phyloP scores from a whole-genome alignment of 2,888 invertebrate species.

The Drosophila algonquin region DNA sequence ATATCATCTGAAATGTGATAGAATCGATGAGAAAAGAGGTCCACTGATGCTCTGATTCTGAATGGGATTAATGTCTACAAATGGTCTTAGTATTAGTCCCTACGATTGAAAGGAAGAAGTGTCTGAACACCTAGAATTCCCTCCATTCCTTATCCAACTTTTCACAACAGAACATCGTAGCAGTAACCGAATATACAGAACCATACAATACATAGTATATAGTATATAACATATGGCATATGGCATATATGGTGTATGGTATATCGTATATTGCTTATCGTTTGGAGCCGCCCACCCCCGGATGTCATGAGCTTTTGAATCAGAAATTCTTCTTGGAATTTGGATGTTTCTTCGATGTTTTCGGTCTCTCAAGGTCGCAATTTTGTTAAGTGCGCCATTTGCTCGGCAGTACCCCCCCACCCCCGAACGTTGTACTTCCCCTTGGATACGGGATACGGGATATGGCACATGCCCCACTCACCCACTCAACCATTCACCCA shows the following conservation, averaged over 20 bases:
- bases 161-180: background rate
- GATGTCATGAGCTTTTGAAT: too few species aligned
- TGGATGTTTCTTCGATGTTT: slow-evolving; percentile 5
- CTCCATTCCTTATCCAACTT: background rate
- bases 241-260: background rate
- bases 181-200: background rate
- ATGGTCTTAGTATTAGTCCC: too few species aligned
- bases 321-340: slow-evolving; percentile 14
- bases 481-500: background rate
- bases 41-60: too few species aligned
- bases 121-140: background rate
- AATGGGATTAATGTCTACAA: too few species aligned
- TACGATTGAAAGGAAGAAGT: too few species aligned
- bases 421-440: slow-evolving; percentile 21
- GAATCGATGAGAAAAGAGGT: background rate
- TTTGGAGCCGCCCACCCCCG: background rate
- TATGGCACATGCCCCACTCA: slow-evolving; percentile 1
- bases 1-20: background rate
- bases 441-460: slow-evolving; percentile 10
- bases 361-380: slow-evolving; percentile 24
- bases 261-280: background rate
- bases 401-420: too few species aligned
- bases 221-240: background rate
- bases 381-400: slow-evolving; percentile 38
- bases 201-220: background rate